Evolutionary conservation across 2,113 vertebrate genomes (phyloP).

Genomic region (Myocastor coypus): DNA sequence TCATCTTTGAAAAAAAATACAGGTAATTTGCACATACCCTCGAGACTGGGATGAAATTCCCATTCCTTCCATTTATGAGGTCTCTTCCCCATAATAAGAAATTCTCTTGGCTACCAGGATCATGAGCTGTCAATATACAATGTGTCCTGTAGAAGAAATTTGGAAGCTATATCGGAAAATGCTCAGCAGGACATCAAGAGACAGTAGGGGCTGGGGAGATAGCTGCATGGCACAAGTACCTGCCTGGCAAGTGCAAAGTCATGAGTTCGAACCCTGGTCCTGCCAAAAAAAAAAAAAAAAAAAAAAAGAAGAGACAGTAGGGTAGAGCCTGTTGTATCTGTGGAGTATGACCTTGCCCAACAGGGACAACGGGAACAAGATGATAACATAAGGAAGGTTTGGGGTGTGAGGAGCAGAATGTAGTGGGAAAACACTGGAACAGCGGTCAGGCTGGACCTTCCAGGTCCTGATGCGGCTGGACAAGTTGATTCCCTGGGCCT

Average conservation of each 20-base stretch:
- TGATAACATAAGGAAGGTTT: neutral
- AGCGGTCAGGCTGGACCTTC: neutral
- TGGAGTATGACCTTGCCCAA: neutral
- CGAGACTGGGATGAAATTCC: neutral
- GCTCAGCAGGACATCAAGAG: neutral
- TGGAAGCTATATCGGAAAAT: slow-evolving; percentile 34
- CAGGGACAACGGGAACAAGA: neutral
- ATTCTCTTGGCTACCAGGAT: neutral
- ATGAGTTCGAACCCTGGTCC: no score
- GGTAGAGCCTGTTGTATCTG: neutral
- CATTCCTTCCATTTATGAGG: neutral
- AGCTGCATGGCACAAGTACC: no score
- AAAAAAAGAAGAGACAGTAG: neutral
- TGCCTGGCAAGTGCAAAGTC: no score
- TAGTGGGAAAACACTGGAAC: neutral
- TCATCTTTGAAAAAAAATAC: neutral
- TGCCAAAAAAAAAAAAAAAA: no score
- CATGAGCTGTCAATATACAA: neutral
- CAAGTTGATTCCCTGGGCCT: neutral
- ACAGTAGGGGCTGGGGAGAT: no score
- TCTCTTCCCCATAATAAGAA: neutral
- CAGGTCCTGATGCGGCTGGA: neutral
- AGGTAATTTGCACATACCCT: neutral
- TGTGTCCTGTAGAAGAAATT: neutral
- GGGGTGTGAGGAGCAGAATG: neutral